Evolutionary conservation across 2,888 invertebrate species (phyloP), one percentile per base, ranked within the genome.

Genomic region (Nesidiocoris tenuis): DNA sequence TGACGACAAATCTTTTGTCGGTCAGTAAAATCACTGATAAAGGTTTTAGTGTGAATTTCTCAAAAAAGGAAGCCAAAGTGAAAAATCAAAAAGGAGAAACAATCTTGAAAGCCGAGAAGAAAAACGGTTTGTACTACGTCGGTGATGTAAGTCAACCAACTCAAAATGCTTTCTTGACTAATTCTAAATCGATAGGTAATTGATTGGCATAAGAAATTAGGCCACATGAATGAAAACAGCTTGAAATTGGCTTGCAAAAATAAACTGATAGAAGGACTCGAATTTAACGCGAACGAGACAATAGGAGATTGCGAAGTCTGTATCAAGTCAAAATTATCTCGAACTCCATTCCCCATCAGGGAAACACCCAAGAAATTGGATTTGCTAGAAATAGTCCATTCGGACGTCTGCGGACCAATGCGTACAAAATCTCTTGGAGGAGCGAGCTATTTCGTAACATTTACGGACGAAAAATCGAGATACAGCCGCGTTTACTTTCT

Each of bases 281-380:
- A 61, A 3, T 16, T 61, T n/a, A 12, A 9, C 2, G 19, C 16
- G 61, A 19, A 19, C 3, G 61, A 61, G 19, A 61, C 2, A 61
- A 12, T 61, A 19, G 1, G 18, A 19, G 21, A 17, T 19, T 61
- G 61, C 12, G 22, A 61, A 19, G 19, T 12, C 17, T 61, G 19
- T 61, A 18, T 61, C 1, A 18, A 61, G 21, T 17, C 18, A 7
- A 61, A 61, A 19, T 1, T 61, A 21, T 21, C 19, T 3, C 61
- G 19, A 61, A 61, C 16, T 21, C 61, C 61, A 61, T 61, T 61
- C 61, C 61, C 61, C 1, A n/a, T n/a, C n/a, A 61, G 19, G 19
- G 19, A 61, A 39, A 3, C 17, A 2, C 18, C 2, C 17, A 12
- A 19, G 9, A 19, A 19, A 18, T 1, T 19, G 2, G 2, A 19